Conservation (phyloP, 2,888 invertebrate genomes). For the Girardia tigrina region DNA sequence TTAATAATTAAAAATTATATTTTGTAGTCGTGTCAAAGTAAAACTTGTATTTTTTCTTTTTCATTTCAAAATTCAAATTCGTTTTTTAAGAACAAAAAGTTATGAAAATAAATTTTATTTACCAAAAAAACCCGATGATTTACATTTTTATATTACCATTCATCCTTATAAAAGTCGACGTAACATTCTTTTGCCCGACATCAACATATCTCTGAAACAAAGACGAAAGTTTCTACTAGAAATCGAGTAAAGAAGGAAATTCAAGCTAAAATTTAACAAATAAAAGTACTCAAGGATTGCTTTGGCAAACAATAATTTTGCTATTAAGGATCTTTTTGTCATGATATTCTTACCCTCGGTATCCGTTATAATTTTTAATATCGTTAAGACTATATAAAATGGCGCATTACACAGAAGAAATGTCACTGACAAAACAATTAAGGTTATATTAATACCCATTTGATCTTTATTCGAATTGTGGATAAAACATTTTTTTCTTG, state of each 20-base stretch:
- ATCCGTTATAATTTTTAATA: background rate
- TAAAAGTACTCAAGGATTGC: slow-evolving; percentile 21
- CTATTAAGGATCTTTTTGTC: background rate
- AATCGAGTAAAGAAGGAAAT: slow-evolving; percentile 26
- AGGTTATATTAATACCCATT: slow-evolving; percentile 10
- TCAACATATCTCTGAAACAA: background rate
- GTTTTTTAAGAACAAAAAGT: too few species aligned
- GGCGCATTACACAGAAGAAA: slow-evolving; percentile 28
- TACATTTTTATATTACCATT: too few species aligned
- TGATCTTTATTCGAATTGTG: background rate
- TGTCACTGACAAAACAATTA: slow-evolving; percentile 20
- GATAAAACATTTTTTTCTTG: background rate
- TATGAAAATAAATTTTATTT: too few species aligned
- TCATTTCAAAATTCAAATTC: too few species aligned
- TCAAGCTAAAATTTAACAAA: slow-evolving; percentile 27
- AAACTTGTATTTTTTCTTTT: too few species aligned
- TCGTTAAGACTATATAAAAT: slow-evolving; percentile 16
- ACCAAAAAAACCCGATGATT: too few species aligned
- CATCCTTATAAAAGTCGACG: too few species aligned
- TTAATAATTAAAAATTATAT: too few species aligned
- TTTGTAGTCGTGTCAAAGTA: too few species aligned
- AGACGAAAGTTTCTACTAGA: slow-evolving; percentile 25
- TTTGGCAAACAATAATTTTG: background rate
- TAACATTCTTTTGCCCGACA: background rate
- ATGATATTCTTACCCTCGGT: background rate